A percentile compares a stretch with the other conserved stretches of the same genome.
Conservation (phyloP, 2,113 vertebrate species). For the Nothobranchius furzeri region DNA sequence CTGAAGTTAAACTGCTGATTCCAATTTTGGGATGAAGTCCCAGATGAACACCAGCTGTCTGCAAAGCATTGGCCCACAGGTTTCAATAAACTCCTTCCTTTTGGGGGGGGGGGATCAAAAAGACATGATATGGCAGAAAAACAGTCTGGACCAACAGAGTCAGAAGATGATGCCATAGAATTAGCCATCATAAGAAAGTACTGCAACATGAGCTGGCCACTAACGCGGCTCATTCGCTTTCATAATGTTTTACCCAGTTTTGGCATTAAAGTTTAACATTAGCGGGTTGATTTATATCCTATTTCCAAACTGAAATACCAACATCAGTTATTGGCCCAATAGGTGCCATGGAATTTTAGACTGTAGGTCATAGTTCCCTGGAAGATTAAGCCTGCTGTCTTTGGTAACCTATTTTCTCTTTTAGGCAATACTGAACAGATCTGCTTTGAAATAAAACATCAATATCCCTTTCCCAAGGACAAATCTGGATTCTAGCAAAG, state of each 20-base stretch:
- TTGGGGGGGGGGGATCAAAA: slow-evolving; percentile 11
- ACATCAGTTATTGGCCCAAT: background rate
- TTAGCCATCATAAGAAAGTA: slow-evolving; percentile 8
- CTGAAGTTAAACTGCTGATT: slow-evolving; percentile 23
- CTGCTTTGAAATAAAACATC: background rate
- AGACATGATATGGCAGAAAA: slow-evolving; percentile 47
- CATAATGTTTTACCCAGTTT: no score
- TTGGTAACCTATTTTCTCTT: background rate
- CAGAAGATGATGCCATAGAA: slow-evolving; percentile 44
- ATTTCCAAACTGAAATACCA: background rate
- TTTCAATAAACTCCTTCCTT: slow-evolving; percentile 24
- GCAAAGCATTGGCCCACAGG: slow-evolving; percentile 34
- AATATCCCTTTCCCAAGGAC: background rate
- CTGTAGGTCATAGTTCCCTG: background rate
- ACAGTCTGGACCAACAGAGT: slow-evolving; percentile 30
- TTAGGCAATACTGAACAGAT: background rate
- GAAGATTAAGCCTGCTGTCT: background rate
- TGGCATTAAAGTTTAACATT: no score
- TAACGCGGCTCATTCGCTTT: no score
- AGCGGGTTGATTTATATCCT: no score
- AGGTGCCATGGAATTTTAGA: background rate
- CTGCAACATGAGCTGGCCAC: no score
- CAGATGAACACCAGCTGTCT: slow-evolving; percentile 30
- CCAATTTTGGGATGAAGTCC: slow-evolving; percentile 20
- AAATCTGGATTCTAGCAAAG: background rate